Percentiles rank a stretch among this genome's conserved stretches.
phyloP scores from a whole-genome alignment of 2,888 invertebrate species.

The Drosophila meridiana region DNA sequence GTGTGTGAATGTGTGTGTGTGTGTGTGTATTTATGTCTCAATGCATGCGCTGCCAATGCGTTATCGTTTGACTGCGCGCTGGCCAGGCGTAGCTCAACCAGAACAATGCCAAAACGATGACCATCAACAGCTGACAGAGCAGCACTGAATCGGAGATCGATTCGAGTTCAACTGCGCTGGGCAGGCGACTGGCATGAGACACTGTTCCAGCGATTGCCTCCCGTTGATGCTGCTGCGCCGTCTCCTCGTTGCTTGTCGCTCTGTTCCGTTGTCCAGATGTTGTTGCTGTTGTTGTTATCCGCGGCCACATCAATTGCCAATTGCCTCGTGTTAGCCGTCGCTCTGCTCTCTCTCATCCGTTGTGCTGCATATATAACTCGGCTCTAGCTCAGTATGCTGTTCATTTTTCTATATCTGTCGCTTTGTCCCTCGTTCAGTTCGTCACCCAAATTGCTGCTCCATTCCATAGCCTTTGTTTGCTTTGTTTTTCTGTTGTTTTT shows the following conservation, averaged over 20 bases:
- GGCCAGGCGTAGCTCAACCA: conserved; percentile 48
- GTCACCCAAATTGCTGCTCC: conserved; percentile 66
- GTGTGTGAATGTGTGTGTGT: conserved; percentile 25
- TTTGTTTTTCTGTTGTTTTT: not conserved
- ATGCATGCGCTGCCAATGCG: conserved; percentile 52
- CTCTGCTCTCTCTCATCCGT: conserved; percentile 23
- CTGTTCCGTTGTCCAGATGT: conserved; percentile 34
- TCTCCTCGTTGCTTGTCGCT: conserved; percentile 17
- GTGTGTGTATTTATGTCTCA: conserved; percentile 19
- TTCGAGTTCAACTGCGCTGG: conserved; percentile 38
- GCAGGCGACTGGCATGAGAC: conserved; percentile 14
- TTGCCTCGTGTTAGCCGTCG: conserved; percentile 5
- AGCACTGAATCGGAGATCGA: conserved; percentile 46
- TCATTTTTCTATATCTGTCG: conserved; percentile 22
- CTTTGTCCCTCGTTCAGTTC: conserved; percentile 28
- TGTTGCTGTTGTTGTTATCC: conserved; percentile 12
- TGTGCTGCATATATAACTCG: conserved; percentile 17
- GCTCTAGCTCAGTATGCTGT: conserved; percentile 27
- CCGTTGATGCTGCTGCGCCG: conserved; percentile 13
- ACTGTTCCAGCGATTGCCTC: conserved; percentile 3
- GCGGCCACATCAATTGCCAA: conserved; percentile 49
- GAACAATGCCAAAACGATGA: conserved; percentile 31
- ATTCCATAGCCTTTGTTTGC: conserved; percentile 50
- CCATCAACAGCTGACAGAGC: conserved; percentile 48
- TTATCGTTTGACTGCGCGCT: conserved; percentile 32